These are phyloP conservation scores for Trichonephila clavipes DNA, from an alignment of 1,140 invertebrate genomes.

Conservation along the genomic window DNA sequence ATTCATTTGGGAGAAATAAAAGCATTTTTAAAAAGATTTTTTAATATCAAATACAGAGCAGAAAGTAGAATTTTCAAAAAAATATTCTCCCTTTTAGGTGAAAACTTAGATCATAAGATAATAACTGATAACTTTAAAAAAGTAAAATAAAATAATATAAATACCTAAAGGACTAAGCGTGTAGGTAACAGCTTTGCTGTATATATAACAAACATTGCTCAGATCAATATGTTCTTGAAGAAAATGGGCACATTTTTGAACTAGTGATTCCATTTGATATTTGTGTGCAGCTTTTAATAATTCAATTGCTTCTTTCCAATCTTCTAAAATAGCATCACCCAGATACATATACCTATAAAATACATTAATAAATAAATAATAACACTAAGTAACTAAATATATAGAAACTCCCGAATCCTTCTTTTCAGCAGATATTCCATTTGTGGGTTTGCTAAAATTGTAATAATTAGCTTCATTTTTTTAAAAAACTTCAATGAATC, in stretches of 20 bases:
- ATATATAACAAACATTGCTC: slow-evolving; percentile 71
- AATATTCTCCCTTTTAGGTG: no score
- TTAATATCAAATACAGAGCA: no score
- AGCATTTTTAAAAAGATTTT: no score
- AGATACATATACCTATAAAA: slow-evolving; percentile 72
- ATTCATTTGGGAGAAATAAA: no score
- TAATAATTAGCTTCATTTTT: no score
- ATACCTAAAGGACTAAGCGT: slow-evolving; percentile 71
- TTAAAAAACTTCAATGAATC: no score
- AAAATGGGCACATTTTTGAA: slow-evolving; percentile 75
- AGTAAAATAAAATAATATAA: neutral
- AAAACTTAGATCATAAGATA: no score
- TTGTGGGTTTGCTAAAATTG: no score
- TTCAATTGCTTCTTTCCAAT: slow-evolving; percentile 75
- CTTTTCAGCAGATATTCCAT: no score
- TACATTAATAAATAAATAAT: neutral
- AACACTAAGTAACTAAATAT: neutral
- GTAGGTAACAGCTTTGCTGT: slow-evolving; percentile 73
- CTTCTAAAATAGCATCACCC: slow-evolving; percentile 74
- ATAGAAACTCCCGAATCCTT: no score
- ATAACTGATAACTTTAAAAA: neutral
- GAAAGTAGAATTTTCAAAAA: no score
- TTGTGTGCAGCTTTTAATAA: slow-evolving; percentile 74
- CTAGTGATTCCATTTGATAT: slow-evolving; percentile 74
- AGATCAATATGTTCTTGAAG: slow-evolving; percentile 74